Conservation (phyloP, 2,797 vertebrate genomes). For the Synanceia verrucosa region DNA sequence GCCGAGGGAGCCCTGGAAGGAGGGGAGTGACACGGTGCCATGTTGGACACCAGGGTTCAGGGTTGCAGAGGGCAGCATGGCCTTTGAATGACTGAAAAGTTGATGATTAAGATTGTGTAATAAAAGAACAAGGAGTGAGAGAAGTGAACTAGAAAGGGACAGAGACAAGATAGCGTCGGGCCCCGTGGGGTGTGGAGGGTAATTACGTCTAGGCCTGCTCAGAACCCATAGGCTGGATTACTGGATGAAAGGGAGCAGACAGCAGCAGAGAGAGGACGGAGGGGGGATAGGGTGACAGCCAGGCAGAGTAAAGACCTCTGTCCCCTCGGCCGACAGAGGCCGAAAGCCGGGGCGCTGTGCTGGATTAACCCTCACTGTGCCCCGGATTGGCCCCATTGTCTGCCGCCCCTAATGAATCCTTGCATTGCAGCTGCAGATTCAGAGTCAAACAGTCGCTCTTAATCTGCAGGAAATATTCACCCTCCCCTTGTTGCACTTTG, state of each 20-base stretch:
- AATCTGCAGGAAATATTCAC: conserved; percentile 44
- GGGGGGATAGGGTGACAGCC: conserved; percentile 59
- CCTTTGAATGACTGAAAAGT: conserved; percentile 26
- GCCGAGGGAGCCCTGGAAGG: conserved; percentile 19
- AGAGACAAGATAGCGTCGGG: conserved; percentile 36
- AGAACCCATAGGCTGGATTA: conserved; percentile 87
- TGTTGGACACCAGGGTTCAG: background rate
- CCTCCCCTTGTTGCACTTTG: conserved; percentile 8
- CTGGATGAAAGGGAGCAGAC: conserved; percentile 81
- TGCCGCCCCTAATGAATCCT: conserved; percentile 67
- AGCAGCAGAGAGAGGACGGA: conserved; percentile 29
- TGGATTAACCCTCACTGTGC: conserved; percentile 63
- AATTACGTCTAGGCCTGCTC: conserved; percentile 83
- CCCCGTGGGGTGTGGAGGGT: conserved; percentile 46
- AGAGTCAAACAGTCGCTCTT: conserved; percentile 65
- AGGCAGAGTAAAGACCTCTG: conserved; percentile 74
- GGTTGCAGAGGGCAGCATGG: background rate
- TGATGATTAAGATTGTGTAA: conserved; percentile 35
- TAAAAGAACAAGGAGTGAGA: conserved; percentile 33
- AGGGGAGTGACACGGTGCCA: conserved; percentile 9
- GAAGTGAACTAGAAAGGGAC: conserved; percentile 19
- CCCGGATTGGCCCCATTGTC: conserved; percentile 56
- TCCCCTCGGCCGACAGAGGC: conserved; percentile 80
- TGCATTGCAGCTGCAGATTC: conserved; percentile 65
- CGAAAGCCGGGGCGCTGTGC: conserved; percentile 48